These are phyloP conservation scores for Oryzias celebensis DNA, from an alignment of 2,113 vertebrate genomes.

Conservation along the genomic window DNA sequence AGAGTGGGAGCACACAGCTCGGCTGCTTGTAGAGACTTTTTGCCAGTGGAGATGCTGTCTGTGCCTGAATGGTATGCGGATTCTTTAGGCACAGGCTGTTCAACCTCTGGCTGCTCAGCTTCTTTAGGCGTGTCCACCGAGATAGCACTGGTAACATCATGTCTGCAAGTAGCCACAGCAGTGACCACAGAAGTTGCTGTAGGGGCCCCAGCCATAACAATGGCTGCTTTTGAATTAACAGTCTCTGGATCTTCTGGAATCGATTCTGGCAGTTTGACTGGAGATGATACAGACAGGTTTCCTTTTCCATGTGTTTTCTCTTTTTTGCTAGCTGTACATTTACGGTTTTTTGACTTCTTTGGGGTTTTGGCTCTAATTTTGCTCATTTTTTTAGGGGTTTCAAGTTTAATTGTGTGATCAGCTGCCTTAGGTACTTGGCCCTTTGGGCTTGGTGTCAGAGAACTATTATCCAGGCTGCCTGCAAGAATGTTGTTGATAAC, in stretches of 20 bases:
- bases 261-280: constrained; percentile 76
- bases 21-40: constrained; percentile 53
- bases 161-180: constrained; percentile 76
- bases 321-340: constrained; percentile 80
- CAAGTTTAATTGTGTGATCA: constrained; percentile 71
- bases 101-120: constrained; percentile 78
- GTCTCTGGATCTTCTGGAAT: constrained; percentile 78
- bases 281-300: constrained; percentile 66
- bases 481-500: constrained; percentile 81
- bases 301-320: constrained; percentile 48
- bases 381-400: constrained; percentile 82
- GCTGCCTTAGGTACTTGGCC: constrained; percentile 42
- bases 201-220: constrained; percentile 63
- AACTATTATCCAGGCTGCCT: constrained; percentile 61
- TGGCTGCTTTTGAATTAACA: constrained; percentile 72
- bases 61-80: constrained; percentile 76
- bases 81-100: constrained; percentile 81
- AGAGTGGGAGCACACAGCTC: constrained; percentile 49
- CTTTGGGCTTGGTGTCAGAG: constrained; percentile 49
- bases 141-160: constrained; percentile 72
- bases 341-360: constrained; percentile 80
- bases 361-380: constrained; percentile 83
- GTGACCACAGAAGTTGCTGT: constrained; percentile 73
- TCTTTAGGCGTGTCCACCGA: constrained; percentile 78
- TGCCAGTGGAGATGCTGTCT: constrained; percentile 60